phyloP scores from a whole-genome alignment of 2,888 invertebrate species.

The Apotomis capreana region DNA sequence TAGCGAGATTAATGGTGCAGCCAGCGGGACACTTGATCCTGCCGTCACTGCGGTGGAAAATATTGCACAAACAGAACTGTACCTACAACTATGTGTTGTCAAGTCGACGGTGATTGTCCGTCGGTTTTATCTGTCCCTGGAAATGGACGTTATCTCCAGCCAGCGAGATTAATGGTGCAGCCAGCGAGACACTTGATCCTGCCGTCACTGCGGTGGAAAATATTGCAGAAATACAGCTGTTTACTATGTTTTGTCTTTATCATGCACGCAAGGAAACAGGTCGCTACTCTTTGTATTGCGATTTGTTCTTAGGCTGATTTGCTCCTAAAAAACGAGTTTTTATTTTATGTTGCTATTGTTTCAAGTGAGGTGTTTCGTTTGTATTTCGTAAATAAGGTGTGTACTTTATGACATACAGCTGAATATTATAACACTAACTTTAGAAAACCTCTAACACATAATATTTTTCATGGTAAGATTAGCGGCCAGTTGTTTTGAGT shows the following conservation, averaged over 20 bases:
- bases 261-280: not conserved
- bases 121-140: not conserved
- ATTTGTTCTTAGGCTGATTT: not conserved
- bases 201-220: constrained; percentile 21
- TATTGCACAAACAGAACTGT: constrained; percentile 29
- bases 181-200: constrained; percentile 32
- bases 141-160: constrained; percentile 22
- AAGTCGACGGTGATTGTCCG: not conserved
- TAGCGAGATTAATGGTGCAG: constrained; percentile 27
- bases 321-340: not conserved
- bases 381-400: no score
- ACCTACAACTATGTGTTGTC: not conserved
- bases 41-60: constrained; percentile 19
- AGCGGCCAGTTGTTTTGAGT: no score
- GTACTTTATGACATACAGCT: no score
- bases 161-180: constrained; percentile 30
- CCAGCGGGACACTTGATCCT: no score
- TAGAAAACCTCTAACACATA: no score
- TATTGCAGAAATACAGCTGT: constrained; percentile 27
- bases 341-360: no score
- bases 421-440: no score
- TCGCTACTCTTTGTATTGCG: not conserved
- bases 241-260: not conserved
- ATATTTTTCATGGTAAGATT: no score
- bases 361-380: no score